These are phyloP conservation scores for Drosophila colorata DNA, from an alignment of 2,888 invertebrate species.

Conservation along the genomic window DNA sequence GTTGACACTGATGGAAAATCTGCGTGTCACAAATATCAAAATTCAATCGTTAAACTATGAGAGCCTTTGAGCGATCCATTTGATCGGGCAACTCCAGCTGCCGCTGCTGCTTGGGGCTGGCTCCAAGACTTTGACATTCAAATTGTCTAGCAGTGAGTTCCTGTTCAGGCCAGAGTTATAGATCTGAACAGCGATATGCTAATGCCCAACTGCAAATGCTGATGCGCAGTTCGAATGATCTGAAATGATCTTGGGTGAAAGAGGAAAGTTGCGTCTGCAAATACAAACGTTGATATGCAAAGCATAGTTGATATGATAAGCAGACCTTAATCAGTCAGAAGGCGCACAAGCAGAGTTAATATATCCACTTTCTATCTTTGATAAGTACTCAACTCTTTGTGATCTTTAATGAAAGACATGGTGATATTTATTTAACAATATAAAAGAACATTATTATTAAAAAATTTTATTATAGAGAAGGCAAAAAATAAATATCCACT, in stretches of 20 bases:
- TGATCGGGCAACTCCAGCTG: conserved; percentile 31
- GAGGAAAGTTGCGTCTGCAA: conserved; percentile 5
- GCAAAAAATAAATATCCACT: too few species aligned
- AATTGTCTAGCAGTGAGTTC: conserved; percentile 23
- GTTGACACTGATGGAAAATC: conserved; percentile 80
- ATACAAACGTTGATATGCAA: neutral
- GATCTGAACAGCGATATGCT: conserved; percentile 67
- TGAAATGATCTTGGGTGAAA: conserved; percentile 3
- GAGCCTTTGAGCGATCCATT: conserved; percentile 41
- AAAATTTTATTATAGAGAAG: too few species aligned
- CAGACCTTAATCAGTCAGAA: conserved; percentile 10
- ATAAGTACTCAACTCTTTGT: neutral
- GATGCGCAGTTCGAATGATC: conserved; percentile 14
- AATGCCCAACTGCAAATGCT: conserved; percentile 45
- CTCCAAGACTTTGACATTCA: conserved; percentile 41
- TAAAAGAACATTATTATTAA: too few species aligned
- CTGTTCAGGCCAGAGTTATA: conserved; percentile 56
- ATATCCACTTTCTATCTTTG: conserved; percentile 1
- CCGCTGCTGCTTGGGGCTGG: conserved; percentile 6
- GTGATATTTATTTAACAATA: neutral
- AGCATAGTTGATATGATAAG: conserved; percentile 5
- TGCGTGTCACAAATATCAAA: conserved; percentile 80
- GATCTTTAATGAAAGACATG: neutral
- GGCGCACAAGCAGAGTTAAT: neutral
- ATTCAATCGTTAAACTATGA: conserved; percentile 72